phyloP scores from a whole-genome alignment of 2,113 vertebrate genomes.

The Neopipo cinnamomea region DNA sequence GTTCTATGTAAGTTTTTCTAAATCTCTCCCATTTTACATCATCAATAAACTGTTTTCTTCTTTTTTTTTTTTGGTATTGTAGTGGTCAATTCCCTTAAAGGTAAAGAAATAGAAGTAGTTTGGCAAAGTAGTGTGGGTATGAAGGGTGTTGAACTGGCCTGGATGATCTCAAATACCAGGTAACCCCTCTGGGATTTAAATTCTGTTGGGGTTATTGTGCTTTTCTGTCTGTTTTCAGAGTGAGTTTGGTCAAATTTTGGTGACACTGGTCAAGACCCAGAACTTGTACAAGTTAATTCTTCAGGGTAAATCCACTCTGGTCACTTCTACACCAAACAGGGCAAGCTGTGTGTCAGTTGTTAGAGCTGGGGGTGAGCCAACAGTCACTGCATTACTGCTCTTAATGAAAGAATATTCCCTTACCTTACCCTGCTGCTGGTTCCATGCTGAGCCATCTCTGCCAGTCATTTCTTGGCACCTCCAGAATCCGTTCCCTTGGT shows the following conservation, averaged over 20 bases:
- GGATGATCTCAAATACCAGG: not conserved
- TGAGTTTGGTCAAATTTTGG: not conserved
- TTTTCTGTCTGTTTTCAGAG: not conserved
- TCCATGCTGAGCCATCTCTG: not conserved
- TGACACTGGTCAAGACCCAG: rapidly evolving
- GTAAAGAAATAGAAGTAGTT: not conserved
- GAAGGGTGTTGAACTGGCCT: not conserved
- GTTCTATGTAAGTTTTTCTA: constrained; percentile 47
- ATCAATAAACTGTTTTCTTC: constrained; percentile 46
- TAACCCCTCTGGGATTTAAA: not conserved
- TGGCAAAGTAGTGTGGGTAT: not conserved
- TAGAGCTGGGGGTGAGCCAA: not conserved
- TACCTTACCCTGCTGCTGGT: not conserved
- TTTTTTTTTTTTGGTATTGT: not conserved
- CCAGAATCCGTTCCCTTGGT: not conserved
- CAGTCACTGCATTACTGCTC: too few species aligned
- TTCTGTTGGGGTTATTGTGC: not conserved
- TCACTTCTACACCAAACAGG: not conserved
- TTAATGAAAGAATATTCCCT: rapidly evolving
- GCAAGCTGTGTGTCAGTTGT: not conserved
- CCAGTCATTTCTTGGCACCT: not conserved
- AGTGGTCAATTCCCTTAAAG: not conserved
- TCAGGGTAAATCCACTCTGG: not conserved
- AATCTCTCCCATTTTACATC: not conserved
- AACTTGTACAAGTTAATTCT: not conserved